Base-by-base conservation (phyloP, 2,888 invertebrate genomes). In the Agrotis clavis region DNA sequence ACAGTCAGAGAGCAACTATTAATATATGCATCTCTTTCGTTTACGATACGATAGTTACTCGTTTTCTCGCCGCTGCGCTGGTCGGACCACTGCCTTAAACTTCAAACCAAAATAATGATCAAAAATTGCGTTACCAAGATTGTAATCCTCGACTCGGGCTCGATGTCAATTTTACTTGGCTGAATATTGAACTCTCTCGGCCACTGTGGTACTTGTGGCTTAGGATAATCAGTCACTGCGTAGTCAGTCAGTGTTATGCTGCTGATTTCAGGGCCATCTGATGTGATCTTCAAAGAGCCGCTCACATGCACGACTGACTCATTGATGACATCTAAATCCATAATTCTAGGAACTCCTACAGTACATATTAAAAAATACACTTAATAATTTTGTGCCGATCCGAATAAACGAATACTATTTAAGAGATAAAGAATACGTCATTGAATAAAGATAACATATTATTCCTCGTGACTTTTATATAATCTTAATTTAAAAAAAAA, bases 181-280 rank as follows among this genome's bases (percentile, higher is more conserved):
- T 88, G 87, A 14, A 97, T 94, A 21, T 88, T 84, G 79, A 97
- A 97, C 86, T 97, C 97, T 79, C 95, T 94, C 0, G 97, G 97
- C 90, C 94, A 93, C 30, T 90, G 87, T 0, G 96, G 94, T 30
- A 96, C 84, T 51, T 87, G 82, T 0, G 95, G 94, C 72, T 96
- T 96, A 0, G 92, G 92, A 14, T 78, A 86, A 7, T 92, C 90
- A 30, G 91, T 83, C 7, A 91, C 92, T 1, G 95, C 93, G 73
- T 96, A 97, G 66, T 97, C 95, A 16, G 87, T 90, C 64, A 96
- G 88, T 6, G 94, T 95, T 14, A 97, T 91, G 64, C 95, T 94
- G 56, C 96, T 93, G n/a, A 95, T 87, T 83, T 97, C 95, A n/a
- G 93, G 92, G 0, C 97, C 97, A 81, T 97, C 97, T 1, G 95